These are phyloP conservation scores for Junonia oenone DNA, from an alignment of 2,888 invertebrate species.

Conservation along the genomic window DNA sequence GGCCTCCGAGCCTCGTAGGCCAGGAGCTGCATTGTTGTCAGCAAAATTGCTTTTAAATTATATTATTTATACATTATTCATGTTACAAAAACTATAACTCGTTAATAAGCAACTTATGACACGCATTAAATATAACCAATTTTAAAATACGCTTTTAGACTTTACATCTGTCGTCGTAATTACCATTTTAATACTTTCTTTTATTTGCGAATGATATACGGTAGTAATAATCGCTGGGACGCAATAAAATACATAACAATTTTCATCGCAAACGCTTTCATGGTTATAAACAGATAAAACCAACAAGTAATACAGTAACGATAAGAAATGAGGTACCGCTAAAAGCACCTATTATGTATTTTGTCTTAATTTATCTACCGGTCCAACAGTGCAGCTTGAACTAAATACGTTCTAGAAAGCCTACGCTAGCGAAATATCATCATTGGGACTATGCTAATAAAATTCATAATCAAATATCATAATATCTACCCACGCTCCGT, in stretches of 20 bases:
- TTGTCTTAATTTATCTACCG: constrained; percentile 39
- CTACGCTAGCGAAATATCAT: constrained; percentile 28
- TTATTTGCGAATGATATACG: neutral
- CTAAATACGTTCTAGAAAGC: constrained; percentile 24
- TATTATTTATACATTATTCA: constrained; percentile 1
- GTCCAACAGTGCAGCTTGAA: constrained; percentile 21
- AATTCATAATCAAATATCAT: constrained; percentile 26
- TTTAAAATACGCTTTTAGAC: neutral
- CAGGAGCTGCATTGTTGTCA: constrained; percentile 19
- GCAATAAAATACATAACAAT: constrained; percentile 7
- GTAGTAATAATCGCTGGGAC: neutral
- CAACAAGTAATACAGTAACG: constrained; percentile 27
- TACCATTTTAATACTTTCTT: neutral
- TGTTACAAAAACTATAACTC: neutral
- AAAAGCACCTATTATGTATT: constrained; percentile 38
- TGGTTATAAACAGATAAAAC: constrained; percentile 25
- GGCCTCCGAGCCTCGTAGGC: constrained; percentile 35
- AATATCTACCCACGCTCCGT: constrained; percentile 37
- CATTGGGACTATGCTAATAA: constrained; percentile 24
- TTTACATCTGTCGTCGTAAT: neutral
- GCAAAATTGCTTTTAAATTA: constrained; percentile 12
- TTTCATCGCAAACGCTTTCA: constrained; percentile 20
- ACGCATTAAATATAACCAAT: neutral
- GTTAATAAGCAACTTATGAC: neutral
- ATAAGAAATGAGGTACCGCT: constrained; percentile 35